phyloP scores from a whole-genome alignment of 2,888 invertebrate species.

The Argyresthia albistria region DNA sequence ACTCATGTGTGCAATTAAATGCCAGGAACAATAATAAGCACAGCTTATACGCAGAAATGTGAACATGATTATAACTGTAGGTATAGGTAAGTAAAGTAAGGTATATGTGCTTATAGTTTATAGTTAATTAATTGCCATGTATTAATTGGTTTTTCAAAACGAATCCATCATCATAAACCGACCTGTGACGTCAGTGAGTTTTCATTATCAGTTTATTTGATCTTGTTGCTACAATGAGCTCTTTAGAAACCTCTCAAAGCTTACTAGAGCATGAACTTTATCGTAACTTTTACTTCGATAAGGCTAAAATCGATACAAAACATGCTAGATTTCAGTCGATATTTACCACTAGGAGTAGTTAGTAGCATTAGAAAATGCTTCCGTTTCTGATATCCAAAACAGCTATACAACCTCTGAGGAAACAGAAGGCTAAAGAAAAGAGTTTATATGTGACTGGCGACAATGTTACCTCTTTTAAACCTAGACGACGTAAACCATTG shows the following conservation, averaged over 20 bases:
- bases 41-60: no score
- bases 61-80: no score
- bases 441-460: conserved; percentile 34
- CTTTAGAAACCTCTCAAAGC: not conserved
- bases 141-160: no score
- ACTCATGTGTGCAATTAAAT: no score
- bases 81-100: no score
- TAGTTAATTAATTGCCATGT: no score
- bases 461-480: conserved; percentile 29
- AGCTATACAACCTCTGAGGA: conserved; percentile 38
- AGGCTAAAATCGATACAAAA: not conserved
- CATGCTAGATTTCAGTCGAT: not conserved
- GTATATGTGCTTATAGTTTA: no score
- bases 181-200: no score
- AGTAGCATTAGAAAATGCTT: conserved; percentile 26
- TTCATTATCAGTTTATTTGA: not conserved
- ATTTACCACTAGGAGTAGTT: no score
- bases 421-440: conserved; percentile 27
- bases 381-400: conserved; percentile 57
- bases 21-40: no score
- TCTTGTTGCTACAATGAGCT: not conserved
- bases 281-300: not conserved
- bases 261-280: not conserved
- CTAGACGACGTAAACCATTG: conserved; percentile 29
- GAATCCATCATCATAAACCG: no score